Evolutionary conservation across 2,888 invertebrate genomes (phyloP), one percentile per base, ranked within the genome.

Genomic region (Plebejus argus): DNA sequence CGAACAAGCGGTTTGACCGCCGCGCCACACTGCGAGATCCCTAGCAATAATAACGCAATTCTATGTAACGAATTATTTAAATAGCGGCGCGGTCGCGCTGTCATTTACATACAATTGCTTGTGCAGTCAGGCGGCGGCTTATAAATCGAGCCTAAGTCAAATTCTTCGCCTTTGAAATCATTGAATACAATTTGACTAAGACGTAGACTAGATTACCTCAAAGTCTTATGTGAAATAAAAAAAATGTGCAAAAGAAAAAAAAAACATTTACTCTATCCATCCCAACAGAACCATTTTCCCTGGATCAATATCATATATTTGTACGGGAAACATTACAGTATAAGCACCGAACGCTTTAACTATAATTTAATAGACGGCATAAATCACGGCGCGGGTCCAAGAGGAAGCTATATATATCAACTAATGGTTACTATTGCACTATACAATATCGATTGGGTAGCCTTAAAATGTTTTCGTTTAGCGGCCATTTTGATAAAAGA

Each of bases 331-430:
- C 74, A 28, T 49, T 74, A 49, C 12, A 18, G 74, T 53, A 23
- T 20, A 53, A 49, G 28, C 28, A 23, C 45, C 23, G 15, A 74
- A 74, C 49, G 28, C 74, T 15, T 20, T 72, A 45, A 23, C 49
- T 49, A 53, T 74, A 74, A 74, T 74, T 74, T 74, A 74, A 74
- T 74, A 28, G 74, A 74, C 74, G 15, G 6, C 5, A 61, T 78
- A 61, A 76, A 71, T 77, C 45, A 77, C 61, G 5, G 28, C 85
- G 84, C 85, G 85, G 82, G 85, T 83, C 77, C 66, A 84, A 85
- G 85, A 86, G 91, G 91, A 90, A 91, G 87, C 90, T 87, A 90
- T 91, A 87, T 87, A 87, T 90, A 91, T 88, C 88, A 90, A 89
- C 84, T 90, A 91, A 91, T 91, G 90, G 87, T 89, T 89, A 89